Conservation (phyloP, 2,797 vertebrate species). For the Channallabes apus region DNA sequence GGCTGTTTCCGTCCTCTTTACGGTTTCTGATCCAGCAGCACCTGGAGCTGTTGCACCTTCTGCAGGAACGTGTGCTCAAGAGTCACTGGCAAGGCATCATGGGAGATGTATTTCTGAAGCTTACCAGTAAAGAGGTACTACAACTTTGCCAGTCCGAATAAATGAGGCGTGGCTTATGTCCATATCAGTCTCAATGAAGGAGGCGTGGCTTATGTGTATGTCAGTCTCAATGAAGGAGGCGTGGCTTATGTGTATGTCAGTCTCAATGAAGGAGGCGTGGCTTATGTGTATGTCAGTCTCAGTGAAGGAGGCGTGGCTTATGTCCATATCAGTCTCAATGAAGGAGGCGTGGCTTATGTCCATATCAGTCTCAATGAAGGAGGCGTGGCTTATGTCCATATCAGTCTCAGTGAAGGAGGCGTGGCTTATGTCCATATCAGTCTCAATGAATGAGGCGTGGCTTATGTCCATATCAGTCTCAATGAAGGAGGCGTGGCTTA, state of each 20-base stretch:
- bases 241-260: not conserved
- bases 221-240: not conserved
- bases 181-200: not conserved
- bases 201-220: not conserved
- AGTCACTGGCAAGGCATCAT: constrained; percentile 94
- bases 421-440: no score
- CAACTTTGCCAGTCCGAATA: not conserved
- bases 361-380: no score
- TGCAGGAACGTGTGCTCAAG: constrained; percentile 91
- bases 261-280: not conserved
- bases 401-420: no score
- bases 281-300: no score
- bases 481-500: no score
- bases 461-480: no score
- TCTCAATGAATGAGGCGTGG: no score
- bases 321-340: no score
- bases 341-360: no score
- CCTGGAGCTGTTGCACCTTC: constrained; percentile 87
- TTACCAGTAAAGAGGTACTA: constrained; percentile 91
- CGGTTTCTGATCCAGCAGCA: constrained; percentile 96
- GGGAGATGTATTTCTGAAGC: constrained; percentile 93
- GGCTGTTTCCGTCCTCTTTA: constrained; percentile 91
- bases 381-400: no score
- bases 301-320: no score
- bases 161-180: not conserved